A percentile compares a stretch with the other conserved stretches of the same genome.
These are phyloP conservation scores for Limosa lapponica DNA, from an alignment of 2,797 vertebrate genomes.

Conservation along the genomic window DNA sequence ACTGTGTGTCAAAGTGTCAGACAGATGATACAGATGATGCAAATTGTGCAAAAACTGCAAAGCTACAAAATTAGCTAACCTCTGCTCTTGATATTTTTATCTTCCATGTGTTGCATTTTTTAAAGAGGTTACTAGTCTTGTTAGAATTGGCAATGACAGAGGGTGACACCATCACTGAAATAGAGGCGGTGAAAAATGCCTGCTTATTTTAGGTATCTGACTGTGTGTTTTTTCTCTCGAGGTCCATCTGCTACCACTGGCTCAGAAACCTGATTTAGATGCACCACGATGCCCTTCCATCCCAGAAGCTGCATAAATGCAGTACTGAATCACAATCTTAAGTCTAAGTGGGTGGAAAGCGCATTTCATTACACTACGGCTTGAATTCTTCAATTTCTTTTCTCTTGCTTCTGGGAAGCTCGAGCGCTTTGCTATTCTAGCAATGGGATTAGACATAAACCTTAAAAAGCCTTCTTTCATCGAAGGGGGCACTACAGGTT, in stretches of 20 bases:
- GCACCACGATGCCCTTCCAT: constrained; percentile 6
- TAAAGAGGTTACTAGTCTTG: not conserved
- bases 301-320: constrained; percentile 42
- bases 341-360: constrained; percentile 48
- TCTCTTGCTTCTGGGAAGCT: not conserved
- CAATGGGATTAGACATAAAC: not conserved
- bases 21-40: not conserved
- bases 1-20: not conserved
- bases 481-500: not conserved
- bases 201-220: constrained; percentile 53
- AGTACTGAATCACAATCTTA: constrained; percentile 47
- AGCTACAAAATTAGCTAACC: not conserved
- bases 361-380: constrained; percentile 35
- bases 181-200: not conserved
- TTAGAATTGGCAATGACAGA: constrained; percentile 11
- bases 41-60: not conserved
- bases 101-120: not conserved
- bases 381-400: constrained; percentile 38
- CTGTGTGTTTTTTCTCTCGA: not conserved
- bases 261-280: constrained; percentile 48
- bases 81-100: constrained; percentile 37
- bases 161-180: constrained; percentile 7
- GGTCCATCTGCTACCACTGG: constrained; percentile 56
- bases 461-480: not conserved
- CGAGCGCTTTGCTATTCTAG: not conserved